phyloP scores from a whole-genome alignment of 2,888 invertebrate genomes.

The Ecdyonurus torrentis region DNA sequence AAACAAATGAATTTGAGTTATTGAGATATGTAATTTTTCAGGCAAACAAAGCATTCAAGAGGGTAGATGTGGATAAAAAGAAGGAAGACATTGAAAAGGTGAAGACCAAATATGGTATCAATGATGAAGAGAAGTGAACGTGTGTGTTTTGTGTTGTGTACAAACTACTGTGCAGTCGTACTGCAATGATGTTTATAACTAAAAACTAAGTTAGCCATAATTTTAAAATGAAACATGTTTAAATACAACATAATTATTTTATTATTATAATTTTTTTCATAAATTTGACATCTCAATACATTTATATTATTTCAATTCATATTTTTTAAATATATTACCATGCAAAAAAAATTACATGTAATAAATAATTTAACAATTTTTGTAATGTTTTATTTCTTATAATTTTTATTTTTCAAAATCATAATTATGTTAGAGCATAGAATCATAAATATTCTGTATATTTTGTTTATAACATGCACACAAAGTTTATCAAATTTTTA shows the following conservation, averaged over 20 bases:
- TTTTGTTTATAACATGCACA: background rate
- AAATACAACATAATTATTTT: too few species aligned
- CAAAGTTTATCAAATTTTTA: background rate
- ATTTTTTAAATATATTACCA: too few species aligned
- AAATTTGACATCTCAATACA: too few species aligned
- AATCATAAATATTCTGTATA: background rate
- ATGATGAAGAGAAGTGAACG: conserved; percentile 20
- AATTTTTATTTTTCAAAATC: background rate
- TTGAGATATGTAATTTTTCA: conserved; percentile 17
- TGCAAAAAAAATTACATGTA: background rate
- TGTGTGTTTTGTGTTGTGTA: background rate
- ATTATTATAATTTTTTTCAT: too few species aligned
- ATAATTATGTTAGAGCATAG: background rate
- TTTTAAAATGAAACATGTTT: too few species aligned
- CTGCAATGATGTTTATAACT: too few species aligned
- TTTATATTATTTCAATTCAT: too few species aligned
- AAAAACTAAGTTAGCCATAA: too few species aligned
- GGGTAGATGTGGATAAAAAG: conserved; percentile 88
- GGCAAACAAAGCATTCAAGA: conserved; percentile 89
- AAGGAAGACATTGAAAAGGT: conserved; percentile 89
- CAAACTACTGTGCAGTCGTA: too few species aligned
- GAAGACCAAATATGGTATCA: conserved; percentile 84
- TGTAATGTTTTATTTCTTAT: background rate
- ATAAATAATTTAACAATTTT: background rate
- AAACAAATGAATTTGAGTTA: too few species aligned